A percentile compares a stretch with the other conserved stretches of the same genome.
phyloP scores from a whole-genome alignment of 2,113 vertebrate species.

The Albula goreensis region DNA sequence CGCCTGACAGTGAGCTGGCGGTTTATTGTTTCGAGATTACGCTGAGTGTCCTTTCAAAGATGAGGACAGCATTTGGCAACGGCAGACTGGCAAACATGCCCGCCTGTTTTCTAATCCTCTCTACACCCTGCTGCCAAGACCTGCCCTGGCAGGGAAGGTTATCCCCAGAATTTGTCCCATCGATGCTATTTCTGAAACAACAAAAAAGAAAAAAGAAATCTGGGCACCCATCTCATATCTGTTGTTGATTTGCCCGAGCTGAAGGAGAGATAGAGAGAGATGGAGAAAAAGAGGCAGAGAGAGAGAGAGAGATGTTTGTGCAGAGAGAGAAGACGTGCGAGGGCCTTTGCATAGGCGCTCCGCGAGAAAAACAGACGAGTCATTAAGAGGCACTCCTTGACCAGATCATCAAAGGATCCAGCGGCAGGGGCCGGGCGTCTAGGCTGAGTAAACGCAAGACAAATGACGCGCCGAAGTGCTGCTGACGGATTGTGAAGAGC shows the following conservation, averaged over 20 bases:
- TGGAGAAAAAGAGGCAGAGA: neutral
- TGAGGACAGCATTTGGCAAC: neutral
- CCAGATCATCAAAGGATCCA: conserved; percentile 31
- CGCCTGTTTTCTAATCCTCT: conserved; percentile 2
- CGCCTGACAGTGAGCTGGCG: neutral
- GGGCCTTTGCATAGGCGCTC: conserved; percentile 15
- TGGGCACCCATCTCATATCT: neutral
- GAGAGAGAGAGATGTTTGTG: neutral
- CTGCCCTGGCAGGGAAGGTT: neutral
- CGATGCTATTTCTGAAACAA: conserved; percentile 19
- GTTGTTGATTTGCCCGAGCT: conserved; percentile 23
- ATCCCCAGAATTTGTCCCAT: neutral
- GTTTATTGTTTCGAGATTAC: conserved; percentile 17
- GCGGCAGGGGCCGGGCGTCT: conserved; percentile 13
- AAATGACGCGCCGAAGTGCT: conserved; percentile 26
- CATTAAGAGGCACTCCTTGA: conserved; percentile 32
- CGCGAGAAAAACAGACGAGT: conserved; percentile 25
- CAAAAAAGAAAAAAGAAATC: neutral
- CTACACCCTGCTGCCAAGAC: neutral
- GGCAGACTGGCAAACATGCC: neutral
- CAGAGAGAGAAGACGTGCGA: neutral
- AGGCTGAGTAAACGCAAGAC: conserved; percentile 31
- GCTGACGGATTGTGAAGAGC: conserved; percentile 36
- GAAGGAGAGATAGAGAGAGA: neutral
- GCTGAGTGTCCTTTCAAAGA: conserved; percentile 7